Percentiles rank a stretch among this genome's conserved stretches.
Evolutionary conservation across 2,797 vertebrate species (phyloP).

Genomic region (Phalanger gymnotis): DNA sequence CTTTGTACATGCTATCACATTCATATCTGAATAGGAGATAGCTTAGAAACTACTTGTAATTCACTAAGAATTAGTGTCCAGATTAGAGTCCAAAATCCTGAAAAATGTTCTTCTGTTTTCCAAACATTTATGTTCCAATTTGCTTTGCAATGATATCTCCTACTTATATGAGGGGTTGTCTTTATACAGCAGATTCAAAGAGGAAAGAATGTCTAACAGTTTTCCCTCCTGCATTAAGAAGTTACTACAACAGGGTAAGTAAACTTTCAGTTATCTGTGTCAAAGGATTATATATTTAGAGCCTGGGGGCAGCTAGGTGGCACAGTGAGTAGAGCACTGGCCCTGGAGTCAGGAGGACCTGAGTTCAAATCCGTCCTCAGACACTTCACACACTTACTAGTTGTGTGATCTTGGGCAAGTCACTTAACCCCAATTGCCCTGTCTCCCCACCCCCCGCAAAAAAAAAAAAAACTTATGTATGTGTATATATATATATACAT

Average conservation of each 20-base stretch:
- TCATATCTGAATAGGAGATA: slow-evolving; percentile 66
- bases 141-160: slow-evolving; percentile 64
- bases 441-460: too few relatives aligned
- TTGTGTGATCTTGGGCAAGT: too few relatives aligned
- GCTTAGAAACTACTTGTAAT: slow-evolving; percentile 67
- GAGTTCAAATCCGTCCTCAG: too few relatives aligned
- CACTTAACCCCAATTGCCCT: too few relatives aligned
- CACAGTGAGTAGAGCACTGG: too few relatives aligned
- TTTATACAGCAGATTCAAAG: background rate
- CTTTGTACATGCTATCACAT: slow-evolving; percentile 63
- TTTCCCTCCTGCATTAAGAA: slow-evolving; percentile 18
- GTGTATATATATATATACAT: too few relatives aligned
- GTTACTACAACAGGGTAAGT: background rate
- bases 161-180: slow-evolving; percentile 29
- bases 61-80: slow-evolving; percentile 63
- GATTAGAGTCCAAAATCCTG: slow-evolving; percentile 57
- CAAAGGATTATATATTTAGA: background rate
- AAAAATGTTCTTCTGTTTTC: slow-evolving; percentile 59
- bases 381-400: too few relatives aligned
- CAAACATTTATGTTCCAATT: slow-evolving; percentile 44
- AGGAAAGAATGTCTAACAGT: background rate
- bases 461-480: too few relatives aligned
- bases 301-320: too few relatives aligned
- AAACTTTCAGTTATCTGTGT: background rate
- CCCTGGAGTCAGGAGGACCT: too few relatives aligned